Base-by-base conservation (phyloP, 2,113 vertebrate species). In the Planiliza haematocheilus region DNA sequence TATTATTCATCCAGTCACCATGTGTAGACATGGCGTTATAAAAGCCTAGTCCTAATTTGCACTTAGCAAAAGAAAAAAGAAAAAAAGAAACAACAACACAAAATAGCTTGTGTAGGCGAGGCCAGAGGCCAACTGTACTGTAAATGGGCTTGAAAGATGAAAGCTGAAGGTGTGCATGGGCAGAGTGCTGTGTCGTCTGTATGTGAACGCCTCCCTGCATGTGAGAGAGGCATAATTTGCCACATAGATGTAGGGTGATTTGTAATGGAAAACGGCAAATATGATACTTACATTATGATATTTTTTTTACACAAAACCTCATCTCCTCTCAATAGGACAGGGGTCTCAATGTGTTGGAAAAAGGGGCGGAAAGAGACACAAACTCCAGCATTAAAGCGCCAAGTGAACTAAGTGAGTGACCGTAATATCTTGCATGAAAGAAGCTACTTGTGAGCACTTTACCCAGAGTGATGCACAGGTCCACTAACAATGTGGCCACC, bases 41-140 rank as follows among this genome's bases (percentile, higher is more conserved):
- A 39, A 61, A 75, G 50, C 38, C 17, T 6, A 24, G 37, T 63
- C 56, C 55, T 87, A 81, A 87, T 88, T 78, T 78, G 53, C 81
- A 72, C 84, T 71, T 50, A 73, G 76, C 38, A 20, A 63, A 56
- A 76, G 74, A 84, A 82, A 90, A 87, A 87, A 74, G 83, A 82
- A 90, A 87, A 86, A n/a, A n/a, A n/a, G n/a, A n/a, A n/a, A n/a
- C n/a, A n/a, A 2, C 79, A 89, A 85, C 74, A 74, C 41, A 77
- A 73, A 86, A 86, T 71, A 83, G 74, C 74, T 57, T 41, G 86
- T 36, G 89, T 88, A 11, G 89, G 89, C 74, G 82, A 82, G 43
- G 60, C 67, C 81, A 74, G 81, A 37, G 74, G 79, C 34, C 59
- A 52, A 36, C 79, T 52, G 30, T 37, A 66, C 59, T 45, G 77